Base-by-base conservation (phyloP, 2,113 vertebrate species). In the Rhynchomys soricoides region DNA sequence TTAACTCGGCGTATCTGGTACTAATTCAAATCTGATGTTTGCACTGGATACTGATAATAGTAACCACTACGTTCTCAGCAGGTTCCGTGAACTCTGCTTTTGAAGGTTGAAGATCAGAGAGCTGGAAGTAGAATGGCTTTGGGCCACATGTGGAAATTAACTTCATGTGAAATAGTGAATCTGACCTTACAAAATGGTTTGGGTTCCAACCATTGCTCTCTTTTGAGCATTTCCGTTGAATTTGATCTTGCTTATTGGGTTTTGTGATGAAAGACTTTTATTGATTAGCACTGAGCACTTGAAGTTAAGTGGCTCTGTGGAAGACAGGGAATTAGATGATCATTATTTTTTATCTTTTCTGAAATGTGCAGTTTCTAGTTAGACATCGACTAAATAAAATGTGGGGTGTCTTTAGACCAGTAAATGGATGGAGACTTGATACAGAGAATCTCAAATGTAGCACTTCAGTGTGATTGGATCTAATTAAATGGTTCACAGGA, bases 251-350 rank as follows among this genome's bases (percentile, higher is more conserved):
- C 95, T 97, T 97, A 97, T 97, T 97, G 96, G 96, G 96, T 95
- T 97, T 95, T 96, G 89, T 97, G 97, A 97, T 97, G 96, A 98
- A 98, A 97, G 97, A 91, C 83, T 96, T 97, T 97, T 98, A 97
- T 98, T 96, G 98, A 97, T 98, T 95, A 97, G 93, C 37, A 82
- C 97, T 90, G 93, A 95, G 96, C 96, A 95, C 96, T 95, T 95
- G 95, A 96, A 97, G 96, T 95, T 97, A 97, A 97, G 97, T 97
- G 96, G 95, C 93, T 97, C 94, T 97, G 95, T 96, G 96, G 97
- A 97, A 98, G 97, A 98, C 95, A 95, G 93, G 93, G 97, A 98
- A 98, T 98, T 97, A 97, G 94, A 97, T 97, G 96, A 95, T 97
- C 97, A 96, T 97, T 97, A 98, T 97, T 97, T 97, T 97, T 97